Percentiles rank a stretch among this genome's conserved stretches.
phyloP scores from a whole-genome alignment of 2,113 vertebrate species.

The Oriolus oriolus region DNA sequence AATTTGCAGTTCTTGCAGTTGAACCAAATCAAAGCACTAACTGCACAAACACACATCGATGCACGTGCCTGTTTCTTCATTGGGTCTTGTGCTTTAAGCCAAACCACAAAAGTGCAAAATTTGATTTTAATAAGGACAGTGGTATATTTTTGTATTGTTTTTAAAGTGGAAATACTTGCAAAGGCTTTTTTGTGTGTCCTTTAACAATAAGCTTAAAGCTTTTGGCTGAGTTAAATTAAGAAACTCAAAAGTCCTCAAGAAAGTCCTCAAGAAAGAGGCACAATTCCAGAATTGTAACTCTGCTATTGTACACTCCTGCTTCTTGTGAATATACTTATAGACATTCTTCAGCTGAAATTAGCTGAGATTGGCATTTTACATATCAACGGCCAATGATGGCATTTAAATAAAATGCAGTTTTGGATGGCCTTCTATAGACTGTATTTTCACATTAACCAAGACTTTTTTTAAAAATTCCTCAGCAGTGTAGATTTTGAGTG shows the following conservation, averaged over 20 bases:
- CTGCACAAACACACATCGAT: not conserved
- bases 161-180: not conserved
- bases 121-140: not conserved
- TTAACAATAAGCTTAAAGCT: not conserved
- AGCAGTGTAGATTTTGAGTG: no score
- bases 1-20: not conserved
- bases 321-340: not conserved
- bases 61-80: not conserved
- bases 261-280: not conserved
- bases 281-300: not conserved
- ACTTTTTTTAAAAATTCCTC: not conserved
- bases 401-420: not conserved
- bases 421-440: not conserved
- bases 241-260: not conserved
- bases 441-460: not conserved
- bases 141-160: not conserved
- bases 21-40: not conserved
- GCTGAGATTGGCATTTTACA: not conserved
- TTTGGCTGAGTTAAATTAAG: not conserved
- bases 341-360: not conserved
- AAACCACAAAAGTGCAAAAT: not conserved
- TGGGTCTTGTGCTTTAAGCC: not conserved
- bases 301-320: not conserved
- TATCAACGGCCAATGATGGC: not conserved
- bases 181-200: not conserved